phyloP scores from a whole-genome alignment of 2,888 invertebrate genomes.

The Melanchra persicariae region DNA sequence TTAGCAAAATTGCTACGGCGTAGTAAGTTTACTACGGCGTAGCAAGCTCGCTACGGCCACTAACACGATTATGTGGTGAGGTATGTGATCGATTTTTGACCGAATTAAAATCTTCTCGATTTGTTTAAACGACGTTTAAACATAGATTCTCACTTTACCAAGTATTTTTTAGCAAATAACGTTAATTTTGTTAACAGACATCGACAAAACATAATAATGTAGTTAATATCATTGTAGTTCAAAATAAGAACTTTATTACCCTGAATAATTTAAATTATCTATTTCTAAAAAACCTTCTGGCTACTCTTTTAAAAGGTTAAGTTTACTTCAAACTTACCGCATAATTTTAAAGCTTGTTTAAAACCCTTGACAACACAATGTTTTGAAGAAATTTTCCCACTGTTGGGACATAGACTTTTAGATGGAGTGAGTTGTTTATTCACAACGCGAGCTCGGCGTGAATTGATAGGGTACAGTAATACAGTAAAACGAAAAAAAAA shows the following conservation, averaged over 20 bases:
- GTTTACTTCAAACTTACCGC: not conserved
- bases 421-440: no score
- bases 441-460: not conserved
- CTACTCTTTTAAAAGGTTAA: not conserved
- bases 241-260: no score
- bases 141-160: not conserved
- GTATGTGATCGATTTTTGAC: conserved; percentile 29
- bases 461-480: no score
- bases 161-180: not conserved
- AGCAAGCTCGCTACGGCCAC: conserved; percentile 32
- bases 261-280: no score
- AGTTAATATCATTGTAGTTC: not conserved
- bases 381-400: not conserved
- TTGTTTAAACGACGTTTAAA: not conserved
- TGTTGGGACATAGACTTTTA: not conserved
- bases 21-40: conserved; percentile 35
- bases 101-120: conserved; percentile 9
- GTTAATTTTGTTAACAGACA: not conserved
- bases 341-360: not conserved
- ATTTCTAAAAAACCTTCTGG: no score
- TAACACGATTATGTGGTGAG: conserved; percentile 25
- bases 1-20: conserved; percentile 47
- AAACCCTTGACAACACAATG: not conserved
- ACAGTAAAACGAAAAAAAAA: no score
- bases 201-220: not conserved